Percentiles rank a stretch among this genome's conserved stretches.
Evolutionary conservation across 2,888 invertebrate genomes (phyloP).

Genomic region (Clistopyga incitator): DNA sequence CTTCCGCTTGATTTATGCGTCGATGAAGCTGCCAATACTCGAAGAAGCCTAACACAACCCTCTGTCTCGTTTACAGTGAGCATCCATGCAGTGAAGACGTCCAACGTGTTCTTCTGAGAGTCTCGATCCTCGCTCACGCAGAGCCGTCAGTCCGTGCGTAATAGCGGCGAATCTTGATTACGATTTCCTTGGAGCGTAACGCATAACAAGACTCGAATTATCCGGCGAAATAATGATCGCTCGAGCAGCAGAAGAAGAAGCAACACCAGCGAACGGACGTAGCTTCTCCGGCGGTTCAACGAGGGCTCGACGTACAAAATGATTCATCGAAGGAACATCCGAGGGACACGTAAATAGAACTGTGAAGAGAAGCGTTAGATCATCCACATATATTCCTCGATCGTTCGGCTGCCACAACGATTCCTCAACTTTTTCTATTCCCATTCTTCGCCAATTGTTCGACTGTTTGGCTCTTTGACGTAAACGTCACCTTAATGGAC

Average conservation of each 20-base stretch:
- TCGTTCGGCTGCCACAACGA: slow-evolving; percentile 40
- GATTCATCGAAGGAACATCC: slow-evolving; percentile 61
- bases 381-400: slow-evolving; percentile 6
- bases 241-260: slow-evolving; percentile 14
- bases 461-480: not conserved
- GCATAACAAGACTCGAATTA: slow-evolving; percentile 64
- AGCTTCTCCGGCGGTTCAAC: slow-evolving; percentile 36
- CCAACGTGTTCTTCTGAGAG: not conserved
- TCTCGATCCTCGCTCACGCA: not conserved
- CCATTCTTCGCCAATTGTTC: slow-evolving; percentile 30
- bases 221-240: slow-evolving; percentile 59
- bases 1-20: no score
- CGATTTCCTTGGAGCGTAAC: slow-evolving; percentile 65
- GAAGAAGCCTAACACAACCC: not conserved
- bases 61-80: not conserved
- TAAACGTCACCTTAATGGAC: slow-evolving; percentile 44
- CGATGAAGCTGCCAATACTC: not conserved
- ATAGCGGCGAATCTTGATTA: slow-evolving; percentile 67
- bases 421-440: slow-evolving; percentile 30
- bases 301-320: slow-evolving; percentile 49
- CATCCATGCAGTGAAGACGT: not conserved
- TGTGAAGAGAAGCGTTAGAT: slow-evolving; percentile 8
- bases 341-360: slow-evolving; percentile 34
- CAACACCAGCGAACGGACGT: slow-evolving; percentile 17
- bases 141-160: slow-evolving; percentile 58